A percentile compares a stretch with the other conserved stretches of the same genome.
Conservation (phyloP, 2,797 vertebrate genomes). For the Rallus crepitans region DNA sequence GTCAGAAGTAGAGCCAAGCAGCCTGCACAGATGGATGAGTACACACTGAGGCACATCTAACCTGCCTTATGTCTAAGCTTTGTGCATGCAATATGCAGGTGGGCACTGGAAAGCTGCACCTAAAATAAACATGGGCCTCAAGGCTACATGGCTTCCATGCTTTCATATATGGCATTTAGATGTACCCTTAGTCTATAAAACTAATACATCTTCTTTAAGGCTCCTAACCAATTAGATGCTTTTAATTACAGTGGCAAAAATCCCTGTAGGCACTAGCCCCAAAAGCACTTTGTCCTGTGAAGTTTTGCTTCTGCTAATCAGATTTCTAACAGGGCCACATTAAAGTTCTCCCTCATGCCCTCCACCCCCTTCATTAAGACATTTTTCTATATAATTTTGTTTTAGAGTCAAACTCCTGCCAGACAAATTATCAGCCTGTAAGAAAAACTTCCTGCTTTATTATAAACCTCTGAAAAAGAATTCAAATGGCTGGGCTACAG, state of each 20-base stretch:
- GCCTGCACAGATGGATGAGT: neutral
- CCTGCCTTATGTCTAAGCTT: neutral
- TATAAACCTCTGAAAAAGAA: conserved; percentile 25
- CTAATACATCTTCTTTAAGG: neutral
- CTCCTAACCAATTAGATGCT: neutral
- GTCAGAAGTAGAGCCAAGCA: neutral
- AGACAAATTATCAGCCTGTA: conserved; percentile 12
- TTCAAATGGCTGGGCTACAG: conserved; percentile 7
- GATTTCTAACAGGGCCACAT: neutral
- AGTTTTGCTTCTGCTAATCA: neutral
- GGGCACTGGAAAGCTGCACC: neutral
- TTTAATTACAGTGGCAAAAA: neutral
- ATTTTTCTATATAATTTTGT: neutral
- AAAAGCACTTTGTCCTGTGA: neutral
- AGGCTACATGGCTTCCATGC: neutral
- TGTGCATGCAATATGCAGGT: neutral
- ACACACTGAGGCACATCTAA: neutral
- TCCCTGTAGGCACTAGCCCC: neutral
- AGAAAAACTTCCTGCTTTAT: conserved; percentile 51
- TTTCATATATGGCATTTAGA: rapidly evolving
- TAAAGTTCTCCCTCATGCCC: neutral
- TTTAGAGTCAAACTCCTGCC: conserved; percentile 2
- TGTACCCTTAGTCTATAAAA: neutral
- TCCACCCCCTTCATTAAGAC: neutral
- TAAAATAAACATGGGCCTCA: neutral